Conservation (phyloP, 1,140 invertebrate genomes). For the Meloidogyne chitwoodi region DNA sequence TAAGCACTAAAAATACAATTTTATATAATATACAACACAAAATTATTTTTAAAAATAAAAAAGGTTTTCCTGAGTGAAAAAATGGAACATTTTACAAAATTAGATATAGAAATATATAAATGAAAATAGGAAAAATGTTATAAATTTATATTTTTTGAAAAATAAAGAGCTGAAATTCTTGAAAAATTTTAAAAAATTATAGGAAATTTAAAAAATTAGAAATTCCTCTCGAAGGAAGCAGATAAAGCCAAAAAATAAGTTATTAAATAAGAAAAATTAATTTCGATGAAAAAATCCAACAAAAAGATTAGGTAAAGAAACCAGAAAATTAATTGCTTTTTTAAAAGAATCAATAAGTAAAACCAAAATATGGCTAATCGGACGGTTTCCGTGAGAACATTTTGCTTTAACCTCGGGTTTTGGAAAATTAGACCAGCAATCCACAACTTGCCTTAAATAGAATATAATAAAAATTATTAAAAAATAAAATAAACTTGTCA, state of each 20-base stretch:
- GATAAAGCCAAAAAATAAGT: neutral
- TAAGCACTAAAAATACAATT: too few relatives aligned
- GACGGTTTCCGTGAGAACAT: neutral
- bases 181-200: too few relatives aligned
- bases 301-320: neutral
- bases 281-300: neutral
- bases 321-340: neutral
- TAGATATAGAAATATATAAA: too few relatives aligned
- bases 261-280: neutral
- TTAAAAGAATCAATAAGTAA: neutral
- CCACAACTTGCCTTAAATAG: slow-evolving; percentile 9
- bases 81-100: too few relatives aligned
- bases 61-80: too few relatives aligned
- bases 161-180: too few relatives aligned
- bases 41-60: too few relatives aligned
- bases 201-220: too few relatives aligned
- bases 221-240: too few relatives aligned
- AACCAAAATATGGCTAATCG: neutral
- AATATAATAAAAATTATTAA: neutral
- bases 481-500: neutral
- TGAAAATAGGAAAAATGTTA: too few relatives aligned
- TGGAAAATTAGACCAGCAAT: slow-evolving; percentile 9
- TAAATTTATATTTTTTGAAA: too few relatives aligned
- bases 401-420: neutral
- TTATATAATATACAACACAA: too few relatives aligned